Evolutionary conservation across 2,797 vertebrate species (phyloP).

Genomic region (Alfaro cultratus): DNA sequence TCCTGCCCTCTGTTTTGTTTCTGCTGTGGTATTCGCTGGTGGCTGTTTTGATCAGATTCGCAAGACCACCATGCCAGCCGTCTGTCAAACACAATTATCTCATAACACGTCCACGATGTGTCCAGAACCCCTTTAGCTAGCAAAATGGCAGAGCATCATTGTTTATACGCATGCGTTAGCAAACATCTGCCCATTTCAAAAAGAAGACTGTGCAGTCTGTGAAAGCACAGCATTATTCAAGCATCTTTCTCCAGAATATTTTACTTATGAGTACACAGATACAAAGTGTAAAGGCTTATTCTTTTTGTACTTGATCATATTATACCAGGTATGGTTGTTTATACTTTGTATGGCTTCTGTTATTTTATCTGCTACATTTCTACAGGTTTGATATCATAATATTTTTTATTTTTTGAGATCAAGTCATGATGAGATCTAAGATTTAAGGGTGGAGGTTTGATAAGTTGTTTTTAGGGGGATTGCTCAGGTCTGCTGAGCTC

Average conservation of each 20-base stretch:
- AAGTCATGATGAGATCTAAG: neutral
- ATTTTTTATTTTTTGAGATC: neutral
- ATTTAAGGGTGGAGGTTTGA: neutral
- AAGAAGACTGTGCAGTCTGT: conserved; percentile 27
- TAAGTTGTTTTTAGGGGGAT: neutral
- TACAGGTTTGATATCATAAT: neutral
- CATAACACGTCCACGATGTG: conserved; percentile 58
- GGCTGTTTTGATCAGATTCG: conserved; percentile 61
- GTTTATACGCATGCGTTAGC: conserved; percentile 25
- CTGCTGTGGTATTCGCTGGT: conserved; percentile 44
- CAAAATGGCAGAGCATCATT: conserved; percentile 45
- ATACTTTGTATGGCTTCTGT: neutral
- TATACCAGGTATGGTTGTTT: neutral
- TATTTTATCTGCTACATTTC: neutral
- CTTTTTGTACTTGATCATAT: neutral
- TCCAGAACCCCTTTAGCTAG: conserved; percentile 46
- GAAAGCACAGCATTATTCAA: conserved; percentile 9
- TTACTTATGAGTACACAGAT: conserved; percentile 7
- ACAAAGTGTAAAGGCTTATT: conserved; percentile 1
- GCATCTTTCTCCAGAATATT: conserved; percentile 19
- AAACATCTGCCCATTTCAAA: conserved; percentile 36
- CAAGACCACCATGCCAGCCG: conserved; percentile 70
- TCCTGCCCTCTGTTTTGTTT: conserved; percentile 46
- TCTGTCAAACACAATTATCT: conserved; percentile 69
- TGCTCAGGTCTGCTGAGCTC: no score